These are phyloP conservation scores for Austrolebias charrua DNA, from an alignment of 2,797 vertebrate genomes.

Conservation along the genomic window DNA sequence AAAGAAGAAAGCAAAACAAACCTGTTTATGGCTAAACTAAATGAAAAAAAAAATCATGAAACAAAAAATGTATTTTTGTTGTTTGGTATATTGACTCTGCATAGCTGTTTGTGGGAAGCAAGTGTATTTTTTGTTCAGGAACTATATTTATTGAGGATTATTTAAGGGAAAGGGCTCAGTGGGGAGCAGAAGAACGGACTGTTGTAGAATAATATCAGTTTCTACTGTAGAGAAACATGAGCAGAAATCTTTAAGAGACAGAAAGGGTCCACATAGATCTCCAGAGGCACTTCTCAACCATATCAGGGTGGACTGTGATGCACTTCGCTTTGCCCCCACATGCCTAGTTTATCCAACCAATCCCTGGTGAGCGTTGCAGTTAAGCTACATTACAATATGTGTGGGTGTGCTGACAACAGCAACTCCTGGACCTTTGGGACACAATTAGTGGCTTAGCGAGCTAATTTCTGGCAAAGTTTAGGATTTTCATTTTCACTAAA, in stretches of 20 bases:
- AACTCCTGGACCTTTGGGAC: not conserved
- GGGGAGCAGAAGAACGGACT: constrained; percentile 50
- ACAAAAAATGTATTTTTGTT: not conserved
- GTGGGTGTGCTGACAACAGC: constrained; percentile 7
- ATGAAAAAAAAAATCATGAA: too few relatives aligned
- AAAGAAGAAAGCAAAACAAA: too few relatives aligned
- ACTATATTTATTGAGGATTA: constrained; percentile 53
- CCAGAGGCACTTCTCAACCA: constrained; percentile 54
- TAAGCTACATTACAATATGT: constrained; percentile 14
- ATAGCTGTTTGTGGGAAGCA: constrained; percentile 42
- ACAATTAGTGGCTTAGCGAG: not conserved
- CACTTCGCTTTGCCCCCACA: constrained; percentile 25
- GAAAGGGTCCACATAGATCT: constrained; percentile 70
- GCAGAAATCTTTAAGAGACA: constrained; percentile 75
- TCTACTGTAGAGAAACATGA: constrained; percentile 66
- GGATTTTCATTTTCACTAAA: too few relatives aligned
- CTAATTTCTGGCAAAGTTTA: too few relatives aligned
- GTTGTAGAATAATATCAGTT: constrained; percentile 60
- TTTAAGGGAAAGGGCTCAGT: constrained; percentile 69
- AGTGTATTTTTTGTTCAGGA: constrained; percentile 33
- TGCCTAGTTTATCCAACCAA: constrained; percentile 34
- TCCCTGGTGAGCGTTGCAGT: constrained; percentile 43
- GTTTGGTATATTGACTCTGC: constrained; percentile 15
- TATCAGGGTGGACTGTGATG: constrained; percentile 45
- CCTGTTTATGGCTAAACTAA: too few relatives aligned